These are phyloP conservation scores for Umimayanthus chanpuru DNA, from an alignment of 92 coral and sea anemone genomes.

Conservation along the genomic window DNA sequence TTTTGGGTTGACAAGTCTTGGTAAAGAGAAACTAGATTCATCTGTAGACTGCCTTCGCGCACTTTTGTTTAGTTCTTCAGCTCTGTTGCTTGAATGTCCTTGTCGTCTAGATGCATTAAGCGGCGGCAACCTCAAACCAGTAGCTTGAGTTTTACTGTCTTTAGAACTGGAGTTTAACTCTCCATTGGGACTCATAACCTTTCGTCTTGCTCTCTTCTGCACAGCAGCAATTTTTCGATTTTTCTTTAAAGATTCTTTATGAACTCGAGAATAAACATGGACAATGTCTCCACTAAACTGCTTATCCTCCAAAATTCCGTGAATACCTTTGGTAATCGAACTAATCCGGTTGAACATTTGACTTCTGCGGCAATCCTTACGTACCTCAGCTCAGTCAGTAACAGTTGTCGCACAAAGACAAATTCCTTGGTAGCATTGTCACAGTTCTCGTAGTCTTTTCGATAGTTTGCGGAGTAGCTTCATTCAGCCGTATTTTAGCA, in stretches of 20 bases:
- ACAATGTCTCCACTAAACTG: slow-evolving; percentile 56
- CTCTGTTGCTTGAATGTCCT: neutral
- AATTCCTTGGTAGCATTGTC: neutral
- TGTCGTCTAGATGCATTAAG: neutral
- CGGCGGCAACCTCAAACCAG: neutral
- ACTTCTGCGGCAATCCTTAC: neutral
- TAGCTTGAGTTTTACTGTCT: neutral
- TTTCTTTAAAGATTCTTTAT: slow-evolving; percentile 56
- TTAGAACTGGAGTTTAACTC: neutral
- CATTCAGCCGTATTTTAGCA: neutral
- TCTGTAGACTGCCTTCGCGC: neutral
- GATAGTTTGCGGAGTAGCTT: neutral
- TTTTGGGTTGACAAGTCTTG: neutral
- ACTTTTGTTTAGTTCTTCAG: neutral
- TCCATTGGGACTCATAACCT: slow-evolving; percentile 23
- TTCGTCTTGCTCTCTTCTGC: slow-evolving; percentile 68
- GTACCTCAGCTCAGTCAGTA: neutral
- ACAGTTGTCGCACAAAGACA: neutral
- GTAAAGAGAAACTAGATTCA: neutral
- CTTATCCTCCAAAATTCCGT: neutral
- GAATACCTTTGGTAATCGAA: neutral
- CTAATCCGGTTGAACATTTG: slow-evolving; percentile 2
- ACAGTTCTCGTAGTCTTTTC: no score
- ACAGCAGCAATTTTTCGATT: slow-evolving; percentile 60
- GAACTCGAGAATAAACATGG: slow-evolving; percentile 59